A percentile compares a stretch with the other conserved stretches of the same genome.
These are phyloP conservation scores for Clarias macrocephalus DNA, from an alignment of 2,113 vertebrate species.

Conservation along the genomic window DNA sequence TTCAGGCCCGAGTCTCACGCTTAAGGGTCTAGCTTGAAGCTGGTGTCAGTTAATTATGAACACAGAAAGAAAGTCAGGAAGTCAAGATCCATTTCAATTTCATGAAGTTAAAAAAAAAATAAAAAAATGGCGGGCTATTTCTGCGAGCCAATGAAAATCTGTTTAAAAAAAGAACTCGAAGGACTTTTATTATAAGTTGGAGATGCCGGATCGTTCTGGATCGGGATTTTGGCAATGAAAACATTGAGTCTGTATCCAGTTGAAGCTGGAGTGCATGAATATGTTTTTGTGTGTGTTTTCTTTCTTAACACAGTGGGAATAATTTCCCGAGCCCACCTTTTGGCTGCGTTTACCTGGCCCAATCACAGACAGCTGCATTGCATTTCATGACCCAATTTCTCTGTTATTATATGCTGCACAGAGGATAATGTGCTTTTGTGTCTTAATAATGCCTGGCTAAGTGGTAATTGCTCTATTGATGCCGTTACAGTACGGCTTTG, in stretches of 20 bases:
- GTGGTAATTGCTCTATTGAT: constrained; percentile 90
- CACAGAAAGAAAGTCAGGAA: constrained; percentile 6
- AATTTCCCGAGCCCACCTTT: not conserved
- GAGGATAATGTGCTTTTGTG: constrained; percentile 82
- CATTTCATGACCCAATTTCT: constrained; percentile 70
- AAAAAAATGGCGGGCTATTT: not conserved
- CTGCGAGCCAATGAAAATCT: not conserved
- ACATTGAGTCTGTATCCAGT: not conserved
- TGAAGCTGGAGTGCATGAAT: not conserved
- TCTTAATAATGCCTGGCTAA: constrained; percentile 82
- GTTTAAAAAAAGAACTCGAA: not conserved
- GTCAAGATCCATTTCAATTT: not conserved
- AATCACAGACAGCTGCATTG: constrained; percentile 47
- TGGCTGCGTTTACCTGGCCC: constrained; percentile 36
- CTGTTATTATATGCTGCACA: constrained; percentile 79
- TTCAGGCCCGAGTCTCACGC: constrained; percentile 30
- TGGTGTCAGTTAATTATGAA: constrained; percentile 42
- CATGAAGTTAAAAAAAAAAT: not conserved
- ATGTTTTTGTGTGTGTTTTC: not conserved
- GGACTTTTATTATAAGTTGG: not conserved
- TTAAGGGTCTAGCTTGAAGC: constrained; percentile 24
- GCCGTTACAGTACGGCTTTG: constrained; percentile 85
- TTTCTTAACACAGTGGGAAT: constrained; percentile 26
- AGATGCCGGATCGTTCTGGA: not conserved
- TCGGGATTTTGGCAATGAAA: not conserved